A percentile compares a stretch with the other conserved stretches of the same genome.
These are phyloP conservation scores for Clistopyga incitator DNA, from an alignment of 2,888 invertebrate genomes.

Conservation along the genomic window DNA sequence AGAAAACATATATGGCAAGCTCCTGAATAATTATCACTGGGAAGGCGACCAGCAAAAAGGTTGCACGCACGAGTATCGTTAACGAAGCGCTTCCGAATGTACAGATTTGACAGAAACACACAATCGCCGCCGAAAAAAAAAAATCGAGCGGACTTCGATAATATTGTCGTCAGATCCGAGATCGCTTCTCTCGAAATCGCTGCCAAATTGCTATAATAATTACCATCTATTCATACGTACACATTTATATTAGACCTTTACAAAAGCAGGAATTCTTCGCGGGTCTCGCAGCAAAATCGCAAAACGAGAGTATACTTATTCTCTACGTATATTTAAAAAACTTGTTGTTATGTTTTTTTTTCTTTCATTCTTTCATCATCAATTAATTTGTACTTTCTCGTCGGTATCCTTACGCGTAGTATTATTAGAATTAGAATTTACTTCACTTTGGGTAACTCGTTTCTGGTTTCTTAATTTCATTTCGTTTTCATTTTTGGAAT, in stretches of 20 bases:
- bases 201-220: slow-evolving; percentile 51
- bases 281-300: slow-evolving; percentile 61
- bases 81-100: slow-evolving; percentile 34
- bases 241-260: slow-evolving; percentile 56
- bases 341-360: slow-evolving; percentile 32
- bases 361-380: slow-evolving; percentile 53
- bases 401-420: slow-evolving; percentile 69
- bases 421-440: slow-evolving; percentile 70
- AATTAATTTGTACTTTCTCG: slow-evolving; percentile 77
- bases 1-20: slow-evolving; percentile 40
- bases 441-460: slow-evolving; percentile 76
- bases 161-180: slow-evolving; percentile 26
- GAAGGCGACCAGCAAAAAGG: neutral
- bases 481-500: slow-evolving; percentile 38
- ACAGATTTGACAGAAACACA: slow-evolving; percentile 22
- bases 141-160: slow-evolving; percentile 29
- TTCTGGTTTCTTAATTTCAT: slow-evolving; percentile 13
- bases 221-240: slow-evolving; percentile 45
- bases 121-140: slow-evolving; percentile 25
- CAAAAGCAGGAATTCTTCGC: slow-evolving; percentile 57
- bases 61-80: slow-evolving; percentile 2
- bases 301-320: slow-evolving; percentile 55
- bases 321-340: slow-evolving; percentile 55
- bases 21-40: slow-evolving; percentile 3
- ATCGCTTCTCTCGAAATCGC: slow-evolving; percentile 3